Conservation (phyloP, 2,797 vertebrate genomes). For the Mormyrops boulengeri region DNA sequence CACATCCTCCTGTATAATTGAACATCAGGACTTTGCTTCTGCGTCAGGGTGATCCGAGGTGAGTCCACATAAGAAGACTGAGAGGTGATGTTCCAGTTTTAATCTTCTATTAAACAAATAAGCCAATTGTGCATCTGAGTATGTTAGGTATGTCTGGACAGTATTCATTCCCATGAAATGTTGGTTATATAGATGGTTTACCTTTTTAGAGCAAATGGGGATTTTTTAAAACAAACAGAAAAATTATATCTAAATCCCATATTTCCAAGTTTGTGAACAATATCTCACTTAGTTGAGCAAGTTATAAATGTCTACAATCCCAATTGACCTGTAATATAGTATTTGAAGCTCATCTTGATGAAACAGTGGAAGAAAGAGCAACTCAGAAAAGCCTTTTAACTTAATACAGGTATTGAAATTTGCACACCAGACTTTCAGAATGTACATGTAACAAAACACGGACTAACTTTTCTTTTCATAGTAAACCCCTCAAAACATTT, state of each 20-base stretch:
- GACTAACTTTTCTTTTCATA: not conserved
- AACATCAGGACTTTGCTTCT: not conserved
- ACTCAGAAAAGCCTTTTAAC: not conserved
- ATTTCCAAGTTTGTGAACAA: not conserved
- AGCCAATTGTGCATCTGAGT: not conserved
- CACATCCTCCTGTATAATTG: not conserved
- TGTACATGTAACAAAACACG: not conserved
- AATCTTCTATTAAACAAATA: not conserved
- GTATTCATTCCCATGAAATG: not conserved
- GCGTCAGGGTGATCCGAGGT: not conserved
- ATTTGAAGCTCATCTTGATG: not conserved
- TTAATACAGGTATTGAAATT: not conserved
- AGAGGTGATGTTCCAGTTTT: not conserved
- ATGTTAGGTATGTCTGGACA: not conserved
- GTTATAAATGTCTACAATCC: not conserved
- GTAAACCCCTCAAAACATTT: not conserved
- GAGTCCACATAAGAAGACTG: not conserved
- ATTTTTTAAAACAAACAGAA: not conserved
- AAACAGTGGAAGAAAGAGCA: not conserved
- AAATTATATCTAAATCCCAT: not conserved
- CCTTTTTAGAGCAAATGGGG: not conserved
- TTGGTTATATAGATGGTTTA: not conserved
- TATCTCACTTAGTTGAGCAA: not conserved
- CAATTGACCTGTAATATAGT: not conserved
- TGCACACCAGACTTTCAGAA: not conserved